Evolutionary conservation across 2,888 invertebrate species (phyloP), one percentile per base, ranked within the genome.

Genomic region (Argyresthia albistria): DNA sequence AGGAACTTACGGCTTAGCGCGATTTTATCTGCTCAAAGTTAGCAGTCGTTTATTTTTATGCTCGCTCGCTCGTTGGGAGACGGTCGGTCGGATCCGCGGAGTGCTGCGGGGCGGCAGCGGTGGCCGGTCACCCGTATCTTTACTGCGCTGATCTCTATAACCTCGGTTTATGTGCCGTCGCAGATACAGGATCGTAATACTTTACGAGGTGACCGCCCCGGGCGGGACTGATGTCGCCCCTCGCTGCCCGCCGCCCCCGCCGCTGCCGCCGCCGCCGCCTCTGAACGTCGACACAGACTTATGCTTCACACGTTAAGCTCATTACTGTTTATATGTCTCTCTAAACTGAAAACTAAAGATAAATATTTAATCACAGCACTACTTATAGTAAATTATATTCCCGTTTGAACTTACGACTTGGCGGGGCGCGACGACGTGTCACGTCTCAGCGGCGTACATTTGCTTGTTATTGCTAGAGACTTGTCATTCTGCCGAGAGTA

Each of bases 11-110:
- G 64, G 67, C 61, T 69, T 63, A 63, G 65, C 67, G 61, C 62
- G 64, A 65, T 67, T 63, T 68, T 67, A 70, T 70, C 65, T 61
- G 63, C 60, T 63, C 56, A 58, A 57, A 60, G 61, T 58, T 64
- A 60, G 61, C 59, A 47, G 35, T 47, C 47, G 47, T 47, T 68
- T 68, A 62, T 64, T 63, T 70, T 69, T 64, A 66, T 66, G 65
- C 25, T 25, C 25, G 25, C 25, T 25, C 25, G 25, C 25, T 25
- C 25, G 25, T 25, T 25, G 25, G 2, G 25, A 60, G 11, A 59
- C 58, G 57, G 57, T 58, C 49, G 55, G 58, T 58, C 55, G 57
- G 53, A 56, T 55, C 54, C 54, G 55, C 52, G 54, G 46, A 8
- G 45, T 12, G 55, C 47, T 54, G 53, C 51, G 55, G 52, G 59